Base-by-base conservation (phyloP, 23 tunicate species). In the Oikopleura dioica region DNA sequence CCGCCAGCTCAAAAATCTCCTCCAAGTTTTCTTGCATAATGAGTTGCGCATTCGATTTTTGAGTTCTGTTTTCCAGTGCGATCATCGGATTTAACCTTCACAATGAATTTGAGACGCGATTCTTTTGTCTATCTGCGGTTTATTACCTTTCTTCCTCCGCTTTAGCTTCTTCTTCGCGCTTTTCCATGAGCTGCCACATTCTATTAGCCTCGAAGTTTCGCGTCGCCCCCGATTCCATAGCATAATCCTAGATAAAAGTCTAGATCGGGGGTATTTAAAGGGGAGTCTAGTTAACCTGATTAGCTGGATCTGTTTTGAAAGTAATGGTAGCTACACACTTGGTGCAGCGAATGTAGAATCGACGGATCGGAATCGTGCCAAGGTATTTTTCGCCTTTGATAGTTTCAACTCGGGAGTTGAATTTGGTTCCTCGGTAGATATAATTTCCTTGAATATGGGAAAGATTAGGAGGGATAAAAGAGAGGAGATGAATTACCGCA, bases 271-370 rank as follows among this genome's bases (percentile, higher is more conserved):
- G 21, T 44, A 21, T 44, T 44, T 44, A 68, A 68, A 30, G 9
- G 23, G 35, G 16, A 5, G n/a, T 12, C 23, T 29, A 68, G 23
- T n/a, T 5, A 12, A 32, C 34, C 35, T 68, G 35, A n/a, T 29
- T 68, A 12, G 5, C 35, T 29, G 28, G 24, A 32, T 55, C 12
- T 78, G 82, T 84, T 82, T 77, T 79, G 37, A 91, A 91, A 1
- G 97, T 91, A 37, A 91, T 91, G 63, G 85, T 87, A 32, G 97
- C 92, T 0, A 85, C 99, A 79, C 99, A 94, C 79, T 81, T 94
- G 32, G 99, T 94, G 79, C 99, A 94, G 72, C 87, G 83, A 81
- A 94, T 94, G 76, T 94, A 94, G 50, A 94, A 94, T 81, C 99
- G 79, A 50, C 84, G 83, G 2, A 94, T 94, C 51, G 95, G 76